Conservation (phyloP, 2,797 vertebrate species). For the Pangasius macronema region DNA sequence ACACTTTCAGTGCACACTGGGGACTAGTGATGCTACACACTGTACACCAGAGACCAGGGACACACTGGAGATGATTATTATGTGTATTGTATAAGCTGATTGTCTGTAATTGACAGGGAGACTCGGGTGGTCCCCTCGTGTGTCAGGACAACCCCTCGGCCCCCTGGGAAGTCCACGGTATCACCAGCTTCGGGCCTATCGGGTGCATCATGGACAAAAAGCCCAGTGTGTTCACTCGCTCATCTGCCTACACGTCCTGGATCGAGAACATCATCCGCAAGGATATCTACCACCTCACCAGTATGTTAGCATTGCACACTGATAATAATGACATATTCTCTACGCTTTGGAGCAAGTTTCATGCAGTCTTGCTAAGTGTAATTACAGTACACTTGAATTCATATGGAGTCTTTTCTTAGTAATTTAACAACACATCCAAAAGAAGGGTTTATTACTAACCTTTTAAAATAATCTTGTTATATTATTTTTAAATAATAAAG, state of each 20-base stretch:
- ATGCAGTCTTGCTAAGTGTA: not conserved
- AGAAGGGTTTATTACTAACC: not conserved
- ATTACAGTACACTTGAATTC: not conserved
- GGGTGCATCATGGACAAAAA: constrained; percentile 82
- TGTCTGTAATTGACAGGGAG: constrained; percentile 67
- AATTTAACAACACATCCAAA: not conserved
- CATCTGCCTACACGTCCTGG: constrained; percentile 76
- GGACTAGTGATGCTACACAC: not conserved
- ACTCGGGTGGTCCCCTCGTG: constrained; percentile 79
- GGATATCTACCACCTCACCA: constrained; percentile 70
- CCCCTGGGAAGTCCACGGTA: constrained; percentile 77
- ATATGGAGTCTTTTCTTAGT: not conserved
- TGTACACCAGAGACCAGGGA: not conserved
- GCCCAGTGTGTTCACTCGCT: constrained; percentile 78
- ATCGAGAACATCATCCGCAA: constrained; percentile 72
- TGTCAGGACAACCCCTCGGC: constrained; percentile 65
- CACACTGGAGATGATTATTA: not conserved
- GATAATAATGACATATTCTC: not conserved
- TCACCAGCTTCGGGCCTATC: constrained; percentile 81
- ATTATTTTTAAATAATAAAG: not conserved
- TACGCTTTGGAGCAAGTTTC: not conserved
- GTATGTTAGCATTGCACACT: constrained; percentile 58
- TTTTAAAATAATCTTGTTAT: not conserved
- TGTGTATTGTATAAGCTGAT: not conserved
- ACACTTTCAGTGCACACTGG: not conserved